Evolutionary conservation across 37 sponge, comb jelly and placozoan genomes (phyloP).

Genomic region (Chondrosia reniformis): DNA sequence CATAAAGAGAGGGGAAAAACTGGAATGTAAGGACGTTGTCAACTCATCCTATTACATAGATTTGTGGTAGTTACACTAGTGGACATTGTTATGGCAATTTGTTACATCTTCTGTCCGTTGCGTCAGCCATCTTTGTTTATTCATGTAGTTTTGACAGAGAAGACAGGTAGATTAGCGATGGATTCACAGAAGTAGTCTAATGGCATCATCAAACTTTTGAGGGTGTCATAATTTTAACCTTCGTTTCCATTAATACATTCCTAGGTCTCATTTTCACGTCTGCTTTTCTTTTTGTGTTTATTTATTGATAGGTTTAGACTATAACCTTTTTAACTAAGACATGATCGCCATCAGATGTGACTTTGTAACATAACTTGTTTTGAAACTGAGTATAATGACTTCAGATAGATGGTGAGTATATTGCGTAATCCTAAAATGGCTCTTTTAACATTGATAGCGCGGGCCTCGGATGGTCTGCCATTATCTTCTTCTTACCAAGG

Average conservation of each 20-base stretch:
- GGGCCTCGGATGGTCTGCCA: slow-evolving; percentile 87
- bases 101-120: neutral
- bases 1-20: slow-evolving; percentile 91
- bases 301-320: too few species aligned
- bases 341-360: too few species aligned
- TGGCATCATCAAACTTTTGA: slow-evolving; percentile 2
- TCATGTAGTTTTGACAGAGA: slow-evolving; percentile 70
- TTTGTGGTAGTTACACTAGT: neutral
- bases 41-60: neutral
- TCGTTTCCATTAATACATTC: too few species aligned
- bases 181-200: slow-evolving; percentile 60
- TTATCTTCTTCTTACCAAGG: slow-evolving; percentile 88
- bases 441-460: slow-evolving; percentile 84
- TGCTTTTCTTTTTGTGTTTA: too few species aligned
- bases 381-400: too few species aligned
- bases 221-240: too few species aligned
- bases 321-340: too few species aligned
- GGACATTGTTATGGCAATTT: neutral
- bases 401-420: too few species aligned
- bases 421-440: slow-evolving; percentile 90
- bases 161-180: slow-evolving; percentile 62
- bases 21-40: slow-evolving; percentile 62
- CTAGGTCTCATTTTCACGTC: too few species aligned
- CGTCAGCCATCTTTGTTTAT: neutral
- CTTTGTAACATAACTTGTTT: too few species aligned